Conservation (phyloP, 2,113 vertebrate species). For the Eulemur rufifrons region DNA sequence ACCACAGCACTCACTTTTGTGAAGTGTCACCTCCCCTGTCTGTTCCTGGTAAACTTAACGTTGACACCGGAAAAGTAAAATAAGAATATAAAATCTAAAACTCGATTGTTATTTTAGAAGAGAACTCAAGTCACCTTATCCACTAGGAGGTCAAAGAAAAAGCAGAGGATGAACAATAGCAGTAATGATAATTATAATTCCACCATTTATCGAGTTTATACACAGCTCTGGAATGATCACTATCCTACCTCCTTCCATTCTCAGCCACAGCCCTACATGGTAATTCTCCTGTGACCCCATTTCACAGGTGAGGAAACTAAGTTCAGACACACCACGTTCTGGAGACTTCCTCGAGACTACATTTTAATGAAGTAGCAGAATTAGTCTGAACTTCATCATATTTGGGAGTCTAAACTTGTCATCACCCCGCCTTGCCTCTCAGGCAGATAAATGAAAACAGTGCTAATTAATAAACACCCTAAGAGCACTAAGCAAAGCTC, state of each 20-base stretch:
- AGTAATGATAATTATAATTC: background rate
- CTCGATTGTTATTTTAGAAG: background rate
- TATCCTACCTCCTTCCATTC: no score
- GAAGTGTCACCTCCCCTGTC: background rate
- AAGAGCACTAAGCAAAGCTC: background rate
- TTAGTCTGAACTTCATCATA: rapidly evolving
- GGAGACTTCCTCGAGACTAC: background rate
- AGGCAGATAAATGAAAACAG: background rate
- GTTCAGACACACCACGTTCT: background rate
- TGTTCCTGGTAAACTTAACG: background rate
- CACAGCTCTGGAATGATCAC: background rate
- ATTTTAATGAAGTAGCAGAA: rapidly evolving
- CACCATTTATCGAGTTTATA: background rate
- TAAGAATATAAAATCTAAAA: background rate
- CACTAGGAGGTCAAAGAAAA: background rate
- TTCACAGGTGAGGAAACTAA: background rate
- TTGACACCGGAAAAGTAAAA: background rate
- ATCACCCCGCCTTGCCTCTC: background rate
- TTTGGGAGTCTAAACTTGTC: background rate
- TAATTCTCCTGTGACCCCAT: background rate
- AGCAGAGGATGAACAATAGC: background rate
- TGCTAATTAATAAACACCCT: background rate
- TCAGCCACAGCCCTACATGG: background rate
- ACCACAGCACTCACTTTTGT: background rate
- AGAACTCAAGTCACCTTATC: background rate